Percentiles rank a stretch among this genome's conserved stretches.
phyloP scores from a whole-genome alignment of 2,888 invertebrate genomes.

The Drosophila parthenogenetica region DNA sequence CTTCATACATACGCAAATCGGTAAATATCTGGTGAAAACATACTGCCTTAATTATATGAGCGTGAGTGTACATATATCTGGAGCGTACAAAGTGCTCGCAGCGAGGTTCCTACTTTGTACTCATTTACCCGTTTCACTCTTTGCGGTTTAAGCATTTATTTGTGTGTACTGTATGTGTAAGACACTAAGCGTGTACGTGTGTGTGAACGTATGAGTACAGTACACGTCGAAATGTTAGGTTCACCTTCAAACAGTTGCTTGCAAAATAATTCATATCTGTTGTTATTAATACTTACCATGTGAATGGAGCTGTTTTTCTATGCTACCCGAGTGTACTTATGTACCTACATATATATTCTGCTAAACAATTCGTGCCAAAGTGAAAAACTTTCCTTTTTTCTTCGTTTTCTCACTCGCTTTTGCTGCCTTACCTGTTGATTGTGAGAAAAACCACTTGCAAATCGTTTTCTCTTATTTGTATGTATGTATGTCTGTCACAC shows the following conservation, averaged over 20 bases:
- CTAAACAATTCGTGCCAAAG: slow-evolving; percentile 42
- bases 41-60: too few species aligned
- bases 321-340: slow-evolving; percentile 4
- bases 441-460: slow-evolving; percentile 23
- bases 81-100: slow-evolving; percentile 50
- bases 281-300: slow-evolving; percentile 22
- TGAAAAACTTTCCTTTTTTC: slow-evolving; percentile 38
- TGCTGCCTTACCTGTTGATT: slow-evolving; percentile 22
- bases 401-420: slow-evolving; percentile 15
- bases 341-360: slow-evolving; percentile 29
- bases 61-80: slow-evolving; percentile 26
- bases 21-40: too few species aligned
- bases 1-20: too few species aligned
- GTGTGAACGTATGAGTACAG: slow-evolving; percentile 40
- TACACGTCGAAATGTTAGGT: slow-evolving; percentile 51
- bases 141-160: slow-evolving; percentile 23
- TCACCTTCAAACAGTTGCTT: slow-evolving; percentile 58
- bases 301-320: not conserved
- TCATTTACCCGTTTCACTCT: slow-evolving; percentile 39
- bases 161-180: not conserved
- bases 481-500: not conserved
- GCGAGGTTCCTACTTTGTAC: slow-evolving; percentile 53
- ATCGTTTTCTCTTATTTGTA: slow-evolving; percentile 24
- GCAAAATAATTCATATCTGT: slow-evolving; percentile 51
- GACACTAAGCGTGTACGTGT: slow-evolving; percentile 3